Conservation (phyloP, 2,797 vertebrate genomes). For the Helicolenus hilgendorfi region DNA sequence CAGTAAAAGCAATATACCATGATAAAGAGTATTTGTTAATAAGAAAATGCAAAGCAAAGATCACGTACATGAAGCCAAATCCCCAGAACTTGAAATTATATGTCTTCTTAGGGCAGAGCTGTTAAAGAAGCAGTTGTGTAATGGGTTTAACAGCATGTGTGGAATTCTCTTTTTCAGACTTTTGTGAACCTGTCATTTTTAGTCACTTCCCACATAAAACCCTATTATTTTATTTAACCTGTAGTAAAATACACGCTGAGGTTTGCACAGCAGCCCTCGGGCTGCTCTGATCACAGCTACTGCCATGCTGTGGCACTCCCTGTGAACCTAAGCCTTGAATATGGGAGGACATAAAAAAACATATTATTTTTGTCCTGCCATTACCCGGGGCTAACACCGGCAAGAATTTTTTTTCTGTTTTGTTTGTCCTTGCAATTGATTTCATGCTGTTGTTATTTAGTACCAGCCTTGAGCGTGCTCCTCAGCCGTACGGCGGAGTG, state of each 20-base stretch:
- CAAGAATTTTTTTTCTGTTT: conserved; percentile 33
- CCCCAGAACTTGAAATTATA: conserved; percentile 2
- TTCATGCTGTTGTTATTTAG: conserved; percentile 80
- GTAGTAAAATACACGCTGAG: neutral
- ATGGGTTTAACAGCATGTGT: conserved; percentile 26
- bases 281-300: conserved; percentile 56
- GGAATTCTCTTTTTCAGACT: conserved; percentile 8
- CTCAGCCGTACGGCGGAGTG: conserved; percentile 28
- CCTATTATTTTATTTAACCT: conserved; percentile 35
- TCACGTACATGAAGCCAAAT: neutral
- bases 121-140: conserved; percentile 29
- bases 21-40: neutral
- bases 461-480: conserved; percentile 57
- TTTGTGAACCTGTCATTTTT: conserved; percentile 40
- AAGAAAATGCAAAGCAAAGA: neutral
- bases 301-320: conserved; percentile 49
- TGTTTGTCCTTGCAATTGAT: conserved; percentile 79
- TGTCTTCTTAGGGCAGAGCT: neutral
- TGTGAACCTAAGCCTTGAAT: conserved; percentile 64
- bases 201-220: conserved; percentile 39
- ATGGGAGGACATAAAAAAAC: conserved; percentile 43
- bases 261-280: conserved; percentile 36
- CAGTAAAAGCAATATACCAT: neutral
- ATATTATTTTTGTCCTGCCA: conserved; percentile 64
- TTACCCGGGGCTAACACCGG: conserved; percentile 42